These are phyloP conservation scores for Cepphus grylle DNA, from an alignment of 2,113 vertebrate genomes.

Conservation along the genomic window DNA sequence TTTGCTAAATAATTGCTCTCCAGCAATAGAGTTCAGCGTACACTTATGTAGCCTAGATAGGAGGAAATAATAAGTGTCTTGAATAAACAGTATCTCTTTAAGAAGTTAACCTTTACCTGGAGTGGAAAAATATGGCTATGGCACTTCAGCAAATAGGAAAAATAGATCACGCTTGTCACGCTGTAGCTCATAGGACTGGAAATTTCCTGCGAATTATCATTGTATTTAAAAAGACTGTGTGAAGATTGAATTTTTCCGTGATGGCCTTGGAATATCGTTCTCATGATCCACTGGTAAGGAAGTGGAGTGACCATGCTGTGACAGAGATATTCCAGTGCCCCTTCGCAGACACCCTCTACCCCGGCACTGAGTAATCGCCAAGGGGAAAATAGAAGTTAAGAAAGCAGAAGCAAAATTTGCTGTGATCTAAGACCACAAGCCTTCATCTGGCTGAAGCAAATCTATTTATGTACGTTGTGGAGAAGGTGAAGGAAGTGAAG, in stretches of 20 bases:
- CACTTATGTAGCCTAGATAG: background rate
- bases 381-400: constrained; percentile 61
- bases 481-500: constrained; percentile 57
- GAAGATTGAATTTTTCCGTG: constrained; percentile 40
- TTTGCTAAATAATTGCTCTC: background rate
- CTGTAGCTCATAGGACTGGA: constrained; percentile 10
- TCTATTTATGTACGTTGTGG: constrained; percentile 44
- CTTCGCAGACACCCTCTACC: constrained; percentile 3
- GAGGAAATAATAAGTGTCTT: background rate
- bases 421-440: constrained; percentile 23
- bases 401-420: constrained; percentile 66
- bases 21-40: background rate
- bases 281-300: constrained; percentile 24
- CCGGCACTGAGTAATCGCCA: constrained; percentile 45
- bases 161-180: background rate
- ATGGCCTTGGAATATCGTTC: constrained; percentile 40
- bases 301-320: background rate
- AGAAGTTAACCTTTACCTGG: constrained; percentile 34
- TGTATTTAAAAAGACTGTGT: background rate
- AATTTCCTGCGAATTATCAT: constrained; percentile 14
- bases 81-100: background rate
- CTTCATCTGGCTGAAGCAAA: constrained; percentile 25
- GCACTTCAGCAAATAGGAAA: constrained; percentile 20
- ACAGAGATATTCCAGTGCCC: constrained; percentile 58
- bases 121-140: constrained; percentile 27